These are phyloP conservation scores for Cyphotilapia sp. DNA, from an alignment of 2,113 vertebrate species.

Conservation along the genomic window DNA sequence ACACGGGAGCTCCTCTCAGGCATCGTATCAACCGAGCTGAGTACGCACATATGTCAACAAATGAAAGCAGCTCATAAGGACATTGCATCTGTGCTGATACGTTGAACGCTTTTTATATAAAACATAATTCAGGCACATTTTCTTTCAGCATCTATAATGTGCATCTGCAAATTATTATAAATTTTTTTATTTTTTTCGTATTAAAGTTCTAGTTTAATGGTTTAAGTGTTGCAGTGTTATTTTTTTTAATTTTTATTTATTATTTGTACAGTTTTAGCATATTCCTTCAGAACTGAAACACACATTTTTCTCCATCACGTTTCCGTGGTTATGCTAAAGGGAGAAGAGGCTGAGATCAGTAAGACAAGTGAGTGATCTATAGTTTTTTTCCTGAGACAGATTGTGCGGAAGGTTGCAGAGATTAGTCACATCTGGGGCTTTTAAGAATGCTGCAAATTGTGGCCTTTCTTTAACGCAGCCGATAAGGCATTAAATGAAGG, in stretches of 20 bases:
- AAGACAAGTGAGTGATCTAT: constrained; percentile 76
- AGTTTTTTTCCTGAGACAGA: constrained; percentile 68
- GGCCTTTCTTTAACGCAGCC: constrained; percentile 74
- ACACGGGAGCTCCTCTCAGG: background rate
- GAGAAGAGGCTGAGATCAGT: constrained; percentile 51
- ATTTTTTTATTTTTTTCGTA: background rate
- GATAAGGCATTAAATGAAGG: constrained; percentile 81
- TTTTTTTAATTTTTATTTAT: background rate
- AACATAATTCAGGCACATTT: background rate
- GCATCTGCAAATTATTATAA: background rate
- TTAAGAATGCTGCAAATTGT: constrained; percentile 81
- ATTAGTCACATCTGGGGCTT: constrained; percentile 79
- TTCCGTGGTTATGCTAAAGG: constrained; percentile 1
- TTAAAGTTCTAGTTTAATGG: background rate
- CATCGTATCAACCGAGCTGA: background rate
- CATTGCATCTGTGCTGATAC: background rate
- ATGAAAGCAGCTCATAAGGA: background rate
- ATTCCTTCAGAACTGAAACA: background rate
- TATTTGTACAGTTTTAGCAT: background rate
- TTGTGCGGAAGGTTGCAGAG: constrained; percentile 74
- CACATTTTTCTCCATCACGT: background rate
- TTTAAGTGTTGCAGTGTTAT: background rate
- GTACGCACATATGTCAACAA: background rate
- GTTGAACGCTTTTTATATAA: background rate
- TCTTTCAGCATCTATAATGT: background rate